Evolutionary conservation across 1,140 invertebrate genomes (phyloP), one percentile per base, ranked within the genome.

Genomic region (Eurosta solidaginis): DNA sequence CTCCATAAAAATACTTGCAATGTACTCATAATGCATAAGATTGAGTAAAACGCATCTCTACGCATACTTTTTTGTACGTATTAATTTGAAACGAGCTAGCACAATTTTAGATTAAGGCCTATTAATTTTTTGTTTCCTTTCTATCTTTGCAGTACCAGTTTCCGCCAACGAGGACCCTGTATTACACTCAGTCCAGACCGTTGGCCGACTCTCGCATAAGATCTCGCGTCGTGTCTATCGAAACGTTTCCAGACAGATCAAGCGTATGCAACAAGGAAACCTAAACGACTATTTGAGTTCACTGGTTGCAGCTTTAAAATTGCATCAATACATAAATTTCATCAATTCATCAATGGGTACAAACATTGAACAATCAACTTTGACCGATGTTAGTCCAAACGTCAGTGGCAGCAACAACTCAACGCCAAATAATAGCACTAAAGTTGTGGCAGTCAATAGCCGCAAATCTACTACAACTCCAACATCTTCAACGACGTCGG

Each of bases 161-260:
- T 89, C 91, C 49, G 90, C 87, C 36, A 89, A 89, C 78, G 90
- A 89, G 80, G 92, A 93, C 84, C 92, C 92, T 81, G 90, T 93
- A 14, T 82, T 93, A 59, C 92, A 93, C 87, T 92, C 92, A 6
- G 89, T 93, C 42, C 92, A 93, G 88, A 93, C 92, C 0, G 91
- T 94, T 33, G 92, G 92, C 3, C 89, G 91, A 17, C 88, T 94
- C 77, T 93, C 92, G 47, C 92, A 92, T 79, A 93, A 93, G 87
- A 91, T 92, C 25, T 91, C 92, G 40, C 89, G 91, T 44, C 89
- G 93, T 45, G 90, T 93, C 47, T 93, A 93, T 89, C 84, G 90
- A 77, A 91, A 92, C 84, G 89, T 93, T 59, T 88, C 91, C 33
- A 83, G 86, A 74, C 91, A 92, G 79, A 88, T 93, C 82, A 89